phyloP scores from a whole-genome alignment of 1,140 invertebrate genomes.

The Oryctes rhinoceros region DNA sequence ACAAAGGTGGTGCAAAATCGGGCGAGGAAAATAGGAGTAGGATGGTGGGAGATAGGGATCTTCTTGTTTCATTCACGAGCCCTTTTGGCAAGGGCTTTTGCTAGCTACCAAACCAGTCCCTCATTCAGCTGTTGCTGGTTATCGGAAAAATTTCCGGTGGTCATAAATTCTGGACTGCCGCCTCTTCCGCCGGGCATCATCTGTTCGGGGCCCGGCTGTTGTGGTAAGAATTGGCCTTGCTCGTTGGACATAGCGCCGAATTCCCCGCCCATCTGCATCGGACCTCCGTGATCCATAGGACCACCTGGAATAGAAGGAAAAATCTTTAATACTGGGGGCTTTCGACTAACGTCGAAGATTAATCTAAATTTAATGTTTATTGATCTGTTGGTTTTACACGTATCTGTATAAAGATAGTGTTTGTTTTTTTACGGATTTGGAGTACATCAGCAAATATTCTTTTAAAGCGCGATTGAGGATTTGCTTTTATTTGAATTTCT shows the following conservation, averaged over 20 bases:
- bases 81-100: constrained; percentile 60
- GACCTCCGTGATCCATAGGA: constrained; percentile 71
- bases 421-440: no score
- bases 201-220: constrained; percentile 66
- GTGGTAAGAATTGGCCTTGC: constrained; percentile 69
- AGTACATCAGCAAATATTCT: no score
- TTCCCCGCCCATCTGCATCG: constrained; percentile 72
- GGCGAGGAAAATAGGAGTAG: background rate
- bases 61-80: constrained; percentile 56
- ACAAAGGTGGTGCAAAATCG: background rate
- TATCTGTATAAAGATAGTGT: no score
- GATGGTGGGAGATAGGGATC: background rate
- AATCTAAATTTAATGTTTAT: no score
- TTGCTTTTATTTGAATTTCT: no score
- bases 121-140: constrained; percentile 77
- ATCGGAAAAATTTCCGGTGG: constrained; percentile 69
- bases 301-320: constrained; percentile 62
- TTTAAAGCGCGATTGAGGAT: no score
- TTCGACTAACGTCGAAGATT: no score
- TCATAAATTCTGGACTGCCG: constrained; percentile 66
- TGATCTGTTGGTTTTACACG: no score
- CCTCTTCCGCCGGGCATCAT: constrained; percentile 61
- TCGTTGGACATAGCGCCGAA: constrained; percentile 70
- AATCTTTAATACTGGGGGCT: background rate
- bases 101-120: constrained; percentile 75